Conservation (phyloP, 2,797 vertebrate genomes). For the Rhinella marina region DNA sequence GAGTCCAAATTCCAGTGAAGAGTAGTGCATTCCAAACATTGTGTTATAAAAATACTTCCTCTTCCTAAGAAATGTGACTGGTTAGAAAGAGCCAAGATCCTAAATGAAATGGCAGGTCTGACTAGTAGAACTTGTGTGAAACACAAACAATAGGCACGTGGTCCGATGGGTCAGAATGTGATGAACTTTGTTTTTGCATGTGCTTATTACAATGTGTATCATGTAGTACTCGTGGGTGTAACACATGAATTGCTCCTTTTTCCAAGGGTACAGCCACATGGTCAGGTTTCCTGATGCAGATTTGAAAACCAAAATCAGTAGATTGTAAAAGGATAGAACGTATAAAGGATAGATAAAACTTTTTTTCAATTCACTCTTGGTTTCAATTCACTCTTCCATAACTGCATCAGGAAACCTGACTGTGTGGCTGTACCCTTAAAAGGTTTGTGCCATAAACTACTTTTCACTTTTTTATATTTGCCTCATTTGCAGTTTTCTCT, state of each 20-base stretch:
- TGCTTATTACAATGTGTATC: neutral
- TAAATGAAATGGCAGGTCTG: constrained; percentile 6
- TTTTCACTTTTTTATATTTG: too few species aligned
- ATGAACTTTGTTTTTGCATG: constrained; percentile 7
- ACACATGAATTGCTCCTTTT: neutral
- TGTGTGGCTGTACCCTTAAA: too few species aligned
- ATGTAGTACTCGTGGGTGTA: neutral
- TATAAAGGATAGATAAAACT: too few species aligned
- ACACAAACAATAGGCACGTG: constrained; percentile 2
- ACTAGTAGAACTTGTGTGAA: constrained; percentile 21
- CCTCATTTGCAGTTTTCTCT: too few species aligned
- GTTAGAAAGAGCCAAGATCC: neutral
- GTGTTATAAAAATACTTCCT: constrained; percentile 36
- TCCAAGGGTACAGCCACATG: too few species aligned
- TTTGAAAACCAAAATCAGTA: too few species aligned
- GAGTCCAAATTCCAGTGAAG: constrained; percentile 28
- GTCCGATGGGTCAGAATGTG: neutral
- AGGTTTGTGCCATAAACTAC: too few species aligned
- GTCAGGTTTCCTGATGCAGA: too few species aligned
- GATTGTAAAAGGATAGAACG: too few species aligned
- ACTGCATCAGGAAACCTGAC: too few species aligned
- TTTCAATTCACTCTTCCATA: too few species aligned
- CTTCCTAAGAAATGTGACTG: constrained; percentile 44
- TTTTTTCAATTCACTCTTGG: too few species aligned
- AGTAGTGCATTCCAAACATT: constrained; percentile 48